Evolutionary conservation across 2,888 invertebrate species (phyloP), one percentile per base, ranked within the genome.

Genomic region (Drosophila melanosoma): DNA sequence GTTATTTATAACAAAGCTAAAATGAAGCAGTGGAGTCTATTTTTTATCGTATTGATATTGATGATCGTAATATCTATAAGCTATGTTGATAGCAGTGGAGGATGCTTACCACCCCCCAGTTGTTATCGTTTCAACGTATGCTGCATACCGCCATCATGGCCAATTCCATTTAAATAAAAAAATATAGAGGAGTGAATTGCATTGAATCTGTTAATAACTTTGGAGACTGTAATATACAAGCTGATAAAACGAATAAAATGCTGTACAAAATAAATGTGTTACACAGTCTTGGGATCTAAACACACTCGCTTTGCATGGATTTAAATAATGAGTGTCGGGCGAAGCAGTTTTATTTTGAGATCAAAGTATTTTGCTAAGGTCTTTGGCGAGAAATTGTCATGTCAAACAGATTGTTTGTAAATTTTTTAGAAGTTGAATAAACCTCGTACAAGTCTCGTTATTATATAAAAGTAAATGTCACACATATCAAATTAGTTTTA

Each of bases 271-370:
- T 49, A 45, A 71, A 42, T 52, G 32, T 66, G 54, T 52, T 35
- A 20, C 23, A 35, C 20, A 35, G 20, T 66, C 42, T 52, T 49
- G 26, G 12, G 6, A 20, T 17, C 17, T 45, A 11, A 20, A 23
- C 60, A 69, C 57, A 45, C 52, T 52, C 66, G 45, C 23, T 61
- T 71, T 54, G 57, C 38, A 49, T 51, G n/a, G 15, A 36, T 84
- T 84, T 87, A 84, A 87, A 84, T 84, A 84, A 84, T 84, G 83
- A 78, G 82, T 69, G 73, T 70, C 58, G 76, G 70, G 82, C 57
- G 71, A 40, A 69, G 69, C 71, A 23, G 23, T 45, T 45, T 20
- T 57, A 52, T 23, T 53, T 45, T 15, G 61, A 79, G 79, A 79
- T 79, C 76, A 79, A 79, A 79, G 79, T 69, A 38, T 33, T 61